Evolutionary conservation across 2,797 vertebrate genomes (phyloP), one percentile per base, ranked within the genome.

Genomic region (Triplophysa yarkandensis): DNA sequence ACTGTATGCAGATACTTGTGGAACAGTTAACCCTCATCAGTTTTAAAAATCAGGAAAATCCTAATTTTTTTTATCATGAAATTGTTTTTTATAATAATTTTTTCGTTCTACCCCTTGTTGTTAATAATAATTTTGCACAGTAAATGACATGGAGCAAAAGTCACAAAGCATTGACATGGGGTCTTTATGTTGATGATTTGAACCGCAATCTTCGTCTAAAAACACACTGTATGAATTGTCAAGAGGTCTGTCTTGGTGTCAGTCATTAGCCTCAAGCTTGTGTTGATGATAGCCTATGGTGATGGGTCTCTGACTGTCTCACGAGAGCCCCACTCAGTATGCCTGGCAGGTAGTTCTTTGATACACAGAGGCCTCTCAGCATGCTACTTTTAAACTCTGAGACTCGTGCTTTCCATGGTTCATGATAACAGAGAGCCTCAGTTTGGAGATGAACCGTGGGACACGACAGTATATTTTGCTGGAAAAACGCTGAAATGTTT

Each of bases 291-390:
- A 41, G 3, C 57, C 19, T 21, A 14, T 28, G 4, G 48, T 16
- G 41, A 41, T 55, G 30, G 21, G 34, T 10, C 9, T 62, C 52
- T 60, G 39, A 41, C 36, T 17, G 41, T 43, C 25, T 27, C n/a
- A 54, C 30, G 36, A 55, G 71, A 21, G 39, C 4, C 28, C 25
- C 50, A n/a, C 54, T 52, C 54, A 16, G 54, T 67, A 60, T 67
- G 54, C 72, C 54, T 68, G 73, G 19, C 64, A 61, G 64, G 55
- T 61, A 39, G 6, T 58, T 68, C 54, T 68, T 28, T 75, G 44
- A 68, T 61, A 68, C 73, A 75, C 73, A 60, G 54, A 54, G 30
- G 54, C n/a, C 30, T 44, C 52, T 52, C 64, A 58, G 73, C 73
- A 61, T 50, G 43, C 28, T 27, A 43, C 43, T 60, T 36, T 63